Base-by-base conservation (phyloP, 2,113 vertebrate species). In the Bufo gargarizans region DNA sequence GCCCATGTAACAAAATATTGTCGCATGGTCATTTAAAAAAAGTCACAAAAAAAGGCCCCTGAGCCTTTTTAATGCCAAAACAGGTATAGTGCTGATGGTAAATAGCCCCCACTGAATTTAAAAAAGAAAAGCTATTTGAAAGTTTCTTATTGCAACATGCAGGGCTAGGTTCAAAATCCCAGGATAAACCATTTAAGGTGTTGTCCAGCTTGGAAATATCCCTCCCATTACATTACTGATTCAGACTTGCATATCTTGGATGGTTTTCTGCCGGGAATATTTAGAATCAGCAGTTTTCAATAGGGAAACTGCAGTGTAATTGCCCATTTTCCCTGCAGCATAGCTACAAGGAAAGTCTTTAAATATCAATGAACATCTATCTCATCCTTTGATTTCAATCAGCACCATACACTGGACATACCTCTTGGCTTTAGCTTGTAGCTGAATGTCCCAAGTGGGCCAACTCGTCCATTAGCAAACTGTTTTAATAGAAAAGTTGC, bases 321-420 rank as follows among this genome's bases (percentile, higher is more conserved):
- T 72, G 69, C 69, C 72, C 72, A 76, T 49, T 49, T 76, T 76
- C 72, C 45, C 72, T 49, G 72, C 72, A 47, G 45, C 72, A 49
- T 76, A 17, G 72, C 72, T 49, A 49, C 45, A n/a, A 76, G 72
- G 16, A 49, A 76, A 76, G 16, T 49, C 72, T 76, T 76, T 76
- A 8, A 17, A 76, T 49, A 19, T 76, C 72, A 76, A 49, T 76
- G 45, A 76, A 22, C 72, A 76, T 19, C 72, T 76, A 76, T 49
- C 72, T 47, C 72, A 49, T 76, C 72, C 71, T 76, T 76, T 76
- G 72, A 76, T 49, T 76, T 76, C 72, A 76, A 6, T 76, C 72
- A 76, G 72, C 43, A 76, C 45, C 72, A 76, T 19, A 76, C 22
- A 49, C 33, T 49, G 43, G 72, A 49, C 45, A 3, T 76, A 17